Percentiles rank a stretch among this genome's conserved stretches.
phyloP scores from a whole-genome alignment of 2,888 invertebrate species.

The Meganola albula region DNA sequence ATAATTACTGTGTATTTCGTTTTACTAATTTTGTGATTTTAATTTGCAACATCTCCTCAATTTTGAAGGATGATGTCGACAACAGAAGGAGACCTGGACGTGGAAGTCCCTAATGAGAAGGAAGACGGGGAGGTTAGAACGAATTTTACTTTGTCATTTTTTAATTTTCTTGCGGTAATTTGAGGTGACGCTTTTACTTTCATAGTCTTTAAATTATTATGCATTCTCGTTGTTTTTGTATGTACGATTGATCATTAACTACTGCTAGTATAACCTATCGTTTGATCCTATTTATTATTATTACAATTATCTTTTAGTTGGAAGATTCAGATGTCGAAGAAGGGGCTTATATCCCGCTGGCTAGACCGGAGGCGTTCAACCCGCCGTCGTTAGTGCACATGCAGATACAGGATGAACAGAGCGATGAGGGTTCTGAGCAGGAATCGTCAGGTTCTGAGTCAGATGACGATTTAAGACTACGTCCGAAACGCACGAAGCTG shows the following conservation, averaged over 20 bases:
- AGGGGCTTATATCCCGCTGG: conserved; percentile 76
- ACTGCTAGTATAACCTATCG: too few relatives aligned
- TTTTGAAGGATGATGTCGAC: conserved; percentile 65
- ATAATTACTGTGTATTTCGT: conserved; percentile 46
- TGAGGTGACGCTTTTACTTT: too few relatives aligned
- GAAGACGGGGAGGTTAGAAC: conserved; percentile 83
- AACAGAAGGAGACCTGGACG: conserved; percentile 79
- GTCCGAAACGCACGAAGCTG: conserved; percentile 74
- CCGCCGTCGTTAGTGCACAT: conserved; percentile 68
- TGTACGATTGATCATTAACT: too few relatives aligned
- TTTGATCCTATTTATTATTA: too few relatives aligned
- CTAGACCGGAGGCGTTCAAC: conserved; percentile 74
- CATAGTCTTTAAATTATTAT: too few relatives aligned
- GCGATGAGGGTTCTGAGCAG: conserved; percentile 73
- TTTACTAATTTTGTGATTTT: conserved; percentile 49
- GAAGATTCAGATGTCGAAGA: conserved; percentile 73
- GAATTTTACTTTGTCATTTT: conserved; percentile 25
- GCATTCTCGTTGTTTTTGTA: too few relatives aligned
- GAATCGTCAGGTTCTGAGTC: conserved; percentile 77
- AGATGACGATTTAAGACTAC: conserved; percentile 74
- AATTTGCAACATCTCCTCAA: conserved; percentile 31
- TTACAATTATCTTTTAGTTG: conserved; percentile 61
- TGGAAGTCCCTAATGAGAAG: conserved; percentile 78
- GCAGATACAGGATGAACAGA: conserved; percentile 79
- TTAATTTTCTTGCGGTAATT: conserved; percentile 7